Percentiles rank a stretch among this genome's conserved stretches.
phyloP scores from a whole-genome alignment of 2,113 vertebrate genomes.

The Centropus unirufus region DNA sequence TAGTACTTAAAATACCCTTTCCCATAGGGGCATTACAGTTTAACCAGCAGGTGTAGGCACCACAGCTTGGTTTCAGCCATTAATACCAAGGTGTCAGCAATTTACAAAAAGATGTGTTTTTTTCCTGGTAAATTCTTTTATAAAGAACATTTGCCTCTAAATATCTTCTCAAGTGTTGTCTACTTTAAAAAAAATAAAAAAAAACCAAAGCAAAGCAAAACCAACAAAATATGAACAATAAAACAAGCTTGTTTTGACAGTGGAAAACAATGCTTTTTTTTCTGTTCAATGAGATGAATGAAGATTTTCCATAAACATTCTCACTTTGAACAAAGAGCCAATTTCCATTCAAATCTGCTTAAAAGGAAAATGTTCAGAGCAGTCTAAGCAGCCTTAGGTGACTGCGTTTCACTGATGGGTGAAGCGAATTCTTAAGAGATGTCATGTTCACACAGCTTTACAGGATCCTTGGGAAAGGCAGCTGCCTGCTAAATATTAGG shows the following conservation, averaged over 20 bases:
- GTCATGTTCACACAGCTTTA: background rate
- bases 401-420: background rate
- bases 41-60: background rate
- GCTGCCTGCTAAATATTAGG: background rate
- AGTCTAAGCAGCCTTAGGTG: slow-evolving; percentile 52
- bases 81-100: fast-evolving
- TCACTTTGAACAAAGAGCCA: slow-evolving; percentile 20
- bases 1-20: background rate
- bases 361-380: slow-evolving; percentile 49
- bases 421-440: background rate
- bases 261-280: background rate
- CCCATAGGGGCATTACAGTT: fast-evolving
- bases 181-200: background rate
- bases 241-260: slow-evolving; percentile 31
- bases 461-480: background rate
- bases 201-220: background rate
- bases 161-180: background rate
- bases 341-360: slow-evolving; percentile 43
- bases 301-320: slow-evolving; percentile 28
- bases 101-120: background rate
- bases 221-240: background rate
- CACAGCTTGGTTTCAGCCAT: background rate
- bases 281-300: slow-evolving; percentile 17
- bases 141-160: background rate
- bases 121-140: background rate